phyloP scores from a whole-genome alignment of 23 tunicate species.

The Botrylloides violaceus region DNA sequence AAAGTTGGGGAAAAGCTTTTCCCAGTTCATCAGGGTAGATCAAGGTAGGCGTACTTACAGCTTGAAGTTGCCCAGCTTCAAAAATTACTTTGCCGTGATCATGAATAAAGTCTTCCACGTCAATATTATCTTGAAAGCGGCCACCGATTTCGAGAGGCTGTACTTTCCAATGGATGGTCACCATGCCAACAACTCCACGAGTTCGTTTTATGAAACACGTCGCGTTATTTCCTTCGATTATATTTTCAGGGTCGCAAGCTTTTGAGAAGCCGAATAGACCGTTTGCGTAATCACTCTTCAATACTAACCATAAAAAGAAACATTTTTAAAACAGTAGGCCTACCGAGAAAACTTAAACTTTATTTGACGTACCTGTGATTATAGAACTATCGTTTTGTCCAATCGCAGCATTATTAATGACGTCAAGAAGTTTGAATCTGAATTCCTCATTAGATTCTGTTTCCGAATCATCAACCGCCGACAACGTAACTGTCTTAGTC shows the following conservation, averaged over 20 bases:
- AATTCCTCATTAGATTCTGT: conserved; percentile 64
- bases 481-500: not conserved
- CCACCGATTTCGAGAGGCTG: conserved; percentile 12
- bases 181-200: conserved; percentile 40
- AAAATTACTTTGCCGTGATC: conserved; percentile 27
- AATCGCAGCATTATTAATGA: conserved; percentile 38
- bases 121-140: not conserved
- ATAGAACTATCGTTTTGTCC: not conserved
- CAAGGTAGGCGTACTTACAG: conserved; percentile 10
- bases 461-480: conserved; percentile 24
- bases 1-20: no score
- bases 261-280: conserved; percentile 57
- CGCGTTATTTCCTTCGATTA: conserved; percentile 36
- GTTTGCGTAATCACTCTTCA: conserved; percentile 72
- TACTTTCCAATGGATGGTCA: conserved; percentile 51
- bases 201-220: conserved; percentile 52
- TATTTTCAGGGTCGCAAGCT: conserved; percentile 53
- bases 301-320: conserved; percentile 13
- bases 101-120: conserved; percentile 25
- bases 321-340: not conserved
- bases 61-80: conserved; percentile 26
- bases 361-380: not conserved
- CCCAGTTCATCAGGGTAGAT: no score
- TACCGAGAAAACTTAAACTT: not conserved
- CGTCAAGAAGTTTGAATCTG: conserved; percentile 30